phyloP scores from a whole-genome alignment of 2,797 vertebrate genomes.

The Pantherophis alleghaniensis region DNA sequence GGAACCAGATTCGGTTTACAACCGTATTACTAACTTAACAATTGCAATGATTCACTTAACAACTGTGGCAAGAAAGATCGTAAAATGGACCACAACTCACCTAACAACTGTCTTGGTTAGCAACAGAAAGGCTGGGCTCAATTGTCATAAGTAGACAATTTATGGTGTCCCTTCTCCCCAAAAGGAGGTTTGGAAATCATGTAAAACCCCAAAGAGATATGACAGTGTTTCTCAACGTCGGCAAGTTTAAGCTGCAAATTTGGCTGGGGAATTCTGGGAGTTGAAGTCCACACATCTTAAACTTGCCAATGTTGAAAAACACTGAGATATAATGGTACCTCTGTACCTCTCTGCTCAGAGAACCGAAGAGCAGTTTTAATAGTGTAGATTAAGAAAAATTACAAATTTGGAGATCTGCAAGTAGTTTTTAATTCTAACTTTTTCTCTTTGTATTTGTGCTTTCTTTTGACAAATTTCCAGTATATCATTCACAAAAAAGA shows the following conservation, averaged over 20 bases:
- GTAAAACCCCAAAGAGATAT: not conserved
- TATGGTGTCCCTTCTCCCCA: not conserved
- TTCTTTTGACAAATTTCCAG: not conserved
- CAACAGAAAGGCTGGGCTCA: not conserved
- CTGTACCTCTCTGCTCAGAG: not conserved
- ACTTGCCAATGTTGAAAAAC: no score
- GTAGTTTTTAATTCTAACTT: not conserved
- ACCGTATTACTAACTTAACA: not conserved
- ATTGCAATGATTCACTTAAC: no score
- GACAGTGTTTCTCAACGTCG: not conserved
- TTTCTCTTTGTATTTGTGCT: not conserved
- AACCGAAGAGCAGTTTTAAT: not conserved
- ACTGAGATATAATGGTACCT: not conserved
- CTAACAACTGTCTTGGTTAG: not conserved
- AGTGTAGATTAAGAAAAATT: not conserved
- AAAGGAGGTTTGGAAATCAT: not conserved
- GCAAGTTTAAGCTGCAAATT: no score
- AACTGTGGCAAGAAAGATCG: not conserved
- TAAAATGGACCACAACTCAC: not conserved
- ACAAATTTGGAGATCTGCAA: not conserved
- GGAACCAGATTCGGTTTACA: not conserved
- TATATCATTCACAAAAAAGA: not conserved
- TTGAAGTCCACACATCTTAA: no score
- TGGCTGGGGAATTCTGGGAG: no score
- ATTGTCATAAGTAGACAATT: not conserved